Conservation (phyloP, 2,888 invertebrate genomes). For the Polydrusus pterygomalis region DNA sequence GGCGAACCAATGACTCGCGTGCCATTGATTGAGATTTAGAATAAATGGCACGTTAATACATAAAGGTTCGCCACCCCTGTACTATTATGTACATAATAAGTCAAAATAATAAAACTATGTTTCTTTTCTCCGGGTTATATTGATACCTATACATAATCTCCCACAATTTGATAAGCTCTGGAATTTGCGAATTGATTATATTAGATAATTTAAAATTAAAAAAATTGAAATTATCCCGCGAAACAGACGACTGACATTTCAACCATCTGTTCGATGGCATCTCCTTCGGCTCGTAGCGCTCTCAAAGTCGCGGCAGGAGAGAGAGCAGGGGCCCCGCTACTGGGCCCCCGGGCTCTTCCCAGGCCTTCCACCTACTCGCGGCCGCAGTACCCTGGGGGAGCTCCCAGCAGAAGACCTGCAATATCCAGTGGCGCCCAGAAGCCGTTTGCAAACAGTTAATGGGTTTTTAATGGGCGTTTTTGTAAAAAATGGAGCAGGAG, state of each 20-base stretch:
- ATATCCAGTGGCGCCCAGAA: constrained; percentile 51
- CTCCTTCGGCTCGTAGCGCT: constrained; percentile 24
- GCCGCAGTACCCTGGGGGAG: constrained; percentile 49
- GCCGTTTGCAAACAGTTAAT: constrained; percentile 38
- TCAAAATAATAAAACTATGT: too few relatives aligned
- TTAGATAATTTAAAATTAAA: too few relatives aligned
- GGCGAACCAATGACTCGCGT: too few relatives aligned
- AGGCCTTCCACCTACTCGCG: constrained; percentile 65
- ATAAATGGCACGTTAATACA: too few relatives aligned
- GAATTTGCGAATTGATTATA: too few relatives aligned
- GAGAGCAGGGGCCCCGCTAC: constrained; percentile 60
- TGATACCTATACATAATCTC: too few relatives aligned
- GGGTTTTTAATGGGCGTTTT: constrained; percentile 43
- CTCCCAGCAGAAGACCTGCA: constrained; percentile 46
- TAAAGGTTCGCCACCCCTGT: too few relatives aligned
- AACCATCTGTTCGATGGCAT: constrained; percentile 26
- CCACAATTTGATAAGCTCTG: too few relatives aligned
- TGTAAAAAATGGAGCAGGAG: constrained; percentile 1
- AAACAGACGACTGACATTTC: constrained; percentile 2
- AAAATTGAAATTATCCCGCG: constrained; percentile 9
- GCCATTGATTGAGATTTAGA: too few relatives aligned
- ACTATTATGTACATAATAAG: too few relatives aligned
- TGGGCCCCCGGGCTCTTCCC: constrained; percentile 65
- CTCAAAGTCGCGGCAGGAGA: constrained; percentile 31
- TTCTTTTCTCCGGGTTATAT: too few relatives aligned